phyloP scores from a whole-genome alignment of 2,888 invertebrate genomes.

The Mayetiola destructor region DNA sequence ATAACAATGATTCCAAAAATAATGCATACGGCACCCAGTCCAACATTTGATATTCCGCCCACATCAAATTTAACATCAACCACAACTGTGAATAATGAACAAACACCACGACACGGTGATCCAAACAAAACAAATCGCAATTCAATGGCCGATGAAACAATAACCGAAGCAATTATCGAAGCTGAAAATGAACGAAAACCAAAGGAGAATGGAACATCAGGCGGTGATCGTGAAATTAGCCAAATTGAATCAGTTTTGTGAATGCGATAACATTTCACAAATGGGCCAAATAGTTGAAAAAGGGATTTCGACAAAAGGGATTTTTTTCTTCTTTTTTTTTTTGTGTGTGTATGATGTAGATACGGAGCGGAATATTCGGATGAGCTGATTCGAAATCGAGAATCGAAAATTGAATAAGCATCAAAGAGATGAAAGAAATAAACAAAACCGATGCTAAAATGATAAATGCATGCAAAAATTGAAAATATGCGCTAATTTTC shows the following conservation, averaged over 20 bases:
- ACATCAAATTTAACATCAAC: background rate
- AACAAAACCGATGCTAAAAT: no score
- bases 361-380: no score
- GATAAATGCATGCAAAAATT: no score
- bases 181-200: slow-evolving; percentile 17
- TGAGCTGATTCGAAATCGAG: no score
- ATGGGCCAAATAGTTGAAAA: no score
- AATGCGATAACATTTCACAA: no score
- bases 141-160: background rate
- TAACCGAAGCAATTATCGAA: slow-evolving; percentile 19
- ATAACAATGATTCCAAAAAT: slow-evolving; percentile 67
- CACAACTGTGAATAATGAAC: background rate
- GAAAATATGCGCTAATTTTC: no score
- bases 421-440: no score
- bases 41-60: slow-evolving; percentile 25
- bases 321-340: no score
- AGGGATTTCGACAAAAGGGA: no score
- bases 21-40: slow-evolving; percentile 60
- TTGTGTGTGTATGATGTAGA: no score
- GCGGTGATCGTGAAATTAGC: slow-evolving; percentile 40
- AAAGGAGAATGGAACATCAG: slow-evolving; percentile 19
- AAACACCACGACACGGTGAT: background rate
- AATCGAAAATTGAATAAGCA: no score
- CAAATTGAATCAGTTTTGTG: slow-evolving; percentile 63
- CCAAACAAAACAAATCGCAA: background rate